A percentile compares a stretch with the other conserved stretches of the same genome.
Conservation (phyloP, 2,888 invertebrate species). For the Melanostoma scalare region DNA sequence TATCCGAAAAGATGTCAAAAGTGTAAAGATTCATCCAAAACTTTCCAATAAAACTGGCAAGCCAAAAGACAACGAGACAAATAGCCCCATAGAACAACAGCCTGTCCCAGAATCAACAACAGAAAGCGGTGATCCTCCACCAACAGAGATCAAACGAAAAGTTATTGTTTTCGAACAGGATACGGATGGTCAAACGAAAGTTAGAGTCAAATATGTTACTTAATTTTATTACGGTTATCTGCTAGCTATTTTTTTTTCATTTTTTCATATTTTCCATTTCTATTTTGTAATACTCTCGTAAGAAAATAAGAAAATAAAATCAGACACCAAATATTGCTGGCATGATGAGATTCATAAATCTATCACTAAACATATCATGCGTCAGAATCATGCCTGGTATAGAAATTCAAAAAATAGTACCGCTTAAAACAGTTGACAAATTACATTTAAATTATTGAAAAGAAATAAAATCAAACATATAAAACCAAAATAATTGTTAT, state of each 20-base stretch:
- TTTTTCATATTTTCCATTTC: constrained; percentile 30
- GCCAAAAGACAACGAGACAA: constrained; percentile 40
- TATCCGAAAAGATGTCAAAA: constrained; percentile 46
- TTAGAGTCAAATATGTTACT: constrained; percentile 76
- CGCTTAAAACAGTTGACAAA: background rate
- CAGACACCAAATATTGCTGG: constrained; percentile 7
- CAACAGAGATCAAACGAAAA: constrained; percentile 77
- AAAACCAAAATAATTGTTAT: constrained; percentile 13
- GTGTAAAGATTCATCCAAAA: constrained; percentile 58
- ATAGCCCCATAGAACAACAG: constrained; percentile 17
- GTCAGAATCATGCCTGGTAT: constrained; percentile 48
- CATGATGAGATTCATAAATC: constrained; percentile 62
- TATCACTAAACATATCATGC: constrained; percentile 70
- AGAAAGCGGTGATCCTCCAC: constrained; percentile 60
- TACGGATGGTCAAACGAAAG: constrained; percentile 77
- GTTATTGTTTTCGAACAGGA: constrained; percentile 79
- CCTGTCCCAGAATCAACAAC: constrained; percentile 27
- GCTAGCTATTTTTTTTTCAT: background rate
- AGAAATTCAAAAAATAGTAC: constrained; percentile 26
- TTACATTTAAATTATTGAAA: background rate
- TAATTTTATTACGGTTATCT: constrained; percentile 15
- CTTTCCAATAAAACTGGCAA: constrained; percentile 46
- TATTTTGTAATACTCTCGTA: constrained; percentile 52
- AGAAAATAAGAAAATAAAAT: constrained; percentile 1
- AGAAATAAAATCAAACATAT: background rate